These are phyloP conservation scores for Gadus chalcogrammus DNA, from an alignment of 2,113 vertebrate species.

Conservation along the genomic window DNA sequence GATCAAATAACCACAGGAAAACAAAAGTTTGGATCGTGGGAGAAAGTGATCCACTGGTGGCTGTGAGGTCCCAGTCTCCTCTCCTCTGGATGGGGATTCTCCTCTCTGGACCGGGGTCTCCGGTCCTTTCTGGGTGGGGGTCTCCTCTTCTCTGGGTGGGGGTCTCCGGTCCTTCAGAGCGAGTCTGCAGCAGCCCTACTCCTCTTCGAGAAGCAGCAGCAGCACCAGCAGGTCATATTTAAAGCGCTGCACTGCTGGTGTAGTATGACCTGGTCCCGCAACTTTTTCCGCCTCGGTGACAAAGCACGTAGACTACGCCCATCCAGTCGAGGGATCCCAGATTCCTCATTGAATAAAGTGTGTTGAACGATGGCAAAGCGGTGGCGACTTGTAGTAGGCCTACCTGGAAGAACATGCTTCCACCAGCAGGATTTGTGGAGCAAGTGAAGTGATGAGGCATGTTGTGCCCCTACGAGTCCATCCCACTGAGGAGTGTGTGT, in stretches of 20 bases:
- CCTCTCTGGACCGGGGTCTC: too few species aligned
- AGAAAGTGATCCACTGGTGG: too few species aligned
- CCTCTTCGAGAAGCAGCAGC: background rate
- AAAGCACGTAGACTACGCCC: conserved; percentile 58
- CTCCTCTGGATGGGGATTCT: background rate
- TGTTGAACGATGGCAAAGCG: conserved; percentile 20
- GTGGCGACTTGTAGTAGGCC: conserved; percentile 27
- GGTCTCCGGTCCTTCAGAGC: background rate
- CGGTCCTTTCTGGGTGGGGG: background rate
- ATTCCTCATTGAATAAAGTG: conserved; percentile 48
- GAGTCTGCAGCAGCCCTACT: too few species aligned
- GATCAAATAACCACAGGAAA: too few species aligned
- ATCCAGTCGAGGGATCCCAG: conserved; percentile 38
- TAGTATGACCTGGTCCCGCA: conserved; percentile 49
- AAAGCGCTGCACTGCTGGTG: too few species aligned
- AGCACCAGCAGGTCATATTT: background rate
- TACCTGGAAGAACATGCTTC: conserved; percentile 34
- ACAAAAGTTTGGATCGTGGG: too few species aligned
- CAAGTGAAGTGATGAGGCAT: conserved; percentile 38
- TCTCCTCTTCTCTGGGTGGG: background rate
- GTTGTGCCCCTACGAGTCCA: conserved; percentile 67
- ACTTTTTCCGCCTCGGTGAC: conserved; percentile 49
- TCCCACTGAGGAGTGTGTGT: conserved; percentile 25
- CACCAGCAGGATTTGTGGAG: conserved; percentile 35
- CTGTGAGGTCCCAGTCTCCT: too few species aligned